Base-by-base conservation (phyloP, 2,797 vertebrate species). In the Fistularia tabacaria region DNA sequence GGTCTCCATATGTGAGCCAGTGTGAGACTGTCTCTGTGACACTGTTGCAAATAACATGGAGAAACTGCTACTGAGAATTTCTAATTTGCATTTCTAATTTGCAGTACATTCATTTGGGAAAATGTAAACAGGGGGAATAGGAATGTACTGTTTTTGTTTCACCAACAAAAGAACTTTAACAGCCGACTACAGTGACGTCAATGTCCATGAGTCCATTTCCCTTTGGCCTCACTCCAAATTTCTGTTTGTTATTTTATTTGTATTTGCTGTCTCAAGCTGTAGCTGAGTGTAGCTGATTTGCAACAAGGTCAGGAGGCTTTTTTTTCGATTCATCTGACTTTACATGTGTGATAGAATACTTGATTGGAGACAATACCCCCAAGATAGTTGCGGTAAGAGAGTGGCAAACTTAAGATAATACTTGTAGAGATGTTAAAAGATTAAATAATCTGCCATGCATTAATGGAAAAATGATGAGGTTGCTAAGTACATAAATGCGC, bases 361-460 rank as follows among this genome's bases (percentile, higher is more conserved):
- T 25, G 25, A 25, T 25, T 2, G 25, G 25, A 42, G 41, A 36
- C 10, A 37, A 40, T 12, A 1, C 0, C 10, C 48, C 60, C 49
- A 49, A 25, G 25, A 64, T 56, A 77, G 64, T 53, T 64, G 44
- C 69, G 59, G 39, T 51, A 56, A 54, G 62, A 76, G 54, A 71
- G 51, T 53, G 60, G 44, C n/a, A 38, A 71, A 77, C 57, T 71
- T 64, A 54, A 65, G 64, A 72, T 77, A 53, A 46, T 77, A 73
- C 66, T 69, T 76, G 58, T 75, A 65, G 66, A 66, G 79, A 84
- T 81, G 81, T 71, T 64, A 76, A 82, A 72, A 76, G 79, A 78
- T 84, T 84, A 80, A 85, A 87, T 65, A 71, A 84, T 85, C 73
- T 70, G 76, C 77, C 80, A 87, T 90, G 88, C 89, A 86, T 87